A percentile compares a stretch with the other conserved stretches of the same genome.
phyloP scores from a whole-genome alignment of 2,888 invertebrate genomes.

The Bembecia ichneumoniformis region DNA sequence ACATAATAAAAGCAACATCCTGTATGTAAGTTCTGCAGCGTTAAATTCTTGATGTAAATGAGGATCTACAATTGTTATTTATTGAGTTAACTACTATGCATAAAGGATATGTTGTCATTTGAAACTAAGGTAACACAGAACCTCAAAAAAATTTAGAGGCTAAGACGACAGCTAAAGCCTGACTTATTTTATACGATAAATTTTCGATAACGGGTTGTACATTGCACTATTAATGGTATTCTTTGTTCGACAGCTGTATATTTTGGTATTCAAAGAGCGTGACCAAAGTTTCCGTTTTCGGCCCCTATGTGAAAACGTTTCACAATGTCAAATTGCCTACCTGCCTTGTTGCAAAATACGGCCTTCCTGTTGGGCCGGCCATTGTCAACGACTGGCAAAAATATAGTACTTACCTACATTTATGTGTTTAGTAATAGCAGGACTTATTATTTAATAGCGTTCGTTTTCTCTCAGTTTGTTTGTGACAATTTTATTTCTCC shows the following conservation, averaged over 20 bases:
- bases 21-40: no score
- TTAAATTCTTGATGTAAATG: no score
- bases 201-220: neutral
- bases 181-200: neutral
- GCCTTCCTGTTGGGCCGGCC: conserved; percentile 35
- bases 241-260: neutral
- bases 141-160: no score
- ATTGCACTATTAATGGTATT: neutral
- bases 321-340: conserved; percentile 59
- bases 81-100: no score
- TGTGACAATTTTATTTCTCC: no score
- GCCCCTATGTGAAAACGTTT: conserved; percentile 56
- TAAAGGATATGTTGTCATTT: no score
- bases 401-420: neutral
- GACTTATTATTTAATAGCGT: neutral
- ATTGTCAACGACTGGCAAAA: conserved; percentile 22
- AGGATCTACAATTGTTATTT: no score
- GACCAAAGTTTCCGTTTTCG: conserved; percentile 56
- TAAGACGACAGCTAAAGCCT: no score
- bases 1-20: no score
- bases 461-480: neutral
- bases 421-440: neutral
- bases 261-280: conserved; percentile 53
- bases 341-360: conserved; percentile 46
- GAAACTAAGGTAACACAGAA: no score